Evolutionary conservation across 2,888 invertebrate genomes (phyloP).

Genomic region (Morinoia aosen): DNA sequence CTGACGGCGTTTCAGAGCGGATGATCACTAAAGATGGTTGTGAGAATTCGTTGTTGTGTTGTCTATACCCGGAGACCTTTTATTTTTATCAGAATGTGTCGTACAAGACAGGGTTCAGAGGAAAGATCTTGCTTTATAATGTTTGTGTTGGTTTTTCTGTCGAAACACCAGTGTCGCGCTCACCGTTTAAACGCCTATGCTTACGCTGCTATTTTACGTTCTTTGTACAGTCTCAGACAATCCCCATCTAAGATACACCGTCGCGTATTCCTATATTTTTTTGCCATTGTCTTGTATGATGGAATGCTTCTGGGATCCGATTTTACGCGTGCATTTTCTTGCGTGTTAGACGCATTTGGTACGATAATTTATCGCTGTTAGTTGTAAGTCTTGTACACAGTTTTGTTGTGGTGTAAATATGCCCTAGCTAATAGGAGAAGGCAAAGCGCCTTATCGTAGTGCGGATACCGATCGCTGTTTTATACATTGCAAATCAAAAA

Average conservation of each 20-base stretch:
- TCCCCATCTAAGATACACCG: neutral
- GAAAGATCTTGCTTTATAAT: neutral
- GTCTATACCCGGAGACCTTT: neutral
- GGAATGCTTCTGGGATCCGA: neutral
- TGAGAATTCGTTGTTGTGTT: neutral
- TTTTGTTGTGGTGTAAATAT: neutral
- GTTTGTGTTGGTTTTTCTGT: neutral
- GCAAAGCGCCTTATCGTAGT: neutral
- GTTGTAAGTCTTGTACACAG: neutral
- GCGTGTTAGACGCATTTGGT: neutral
- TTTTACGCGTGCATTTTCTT: neutral
- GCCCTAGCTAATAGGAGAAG: neutral
- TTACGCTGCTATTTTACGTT: neutral
- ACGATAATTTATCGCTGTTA: neutral
- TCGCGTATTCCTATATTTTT: neutral
- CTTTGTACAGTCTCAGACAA: neutral
- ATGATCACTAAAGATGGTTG: neutral
- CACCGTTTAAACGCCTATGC: neutral
- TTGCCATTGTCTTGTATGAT: neutral
- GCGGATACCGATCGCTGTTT: constrained; percentile 22
- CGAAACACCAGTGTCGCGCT: neutral
- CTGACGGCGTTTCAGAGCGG: neutral
- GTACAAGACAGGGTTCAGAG: neutral
- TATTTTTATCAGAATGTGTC: neutral
- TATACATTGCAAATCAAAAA: constrained; percentile 3